phyloP scores from a whole-genome alignment of 2,797 vertebrate species.

The Podarcis siculus region DNA sequence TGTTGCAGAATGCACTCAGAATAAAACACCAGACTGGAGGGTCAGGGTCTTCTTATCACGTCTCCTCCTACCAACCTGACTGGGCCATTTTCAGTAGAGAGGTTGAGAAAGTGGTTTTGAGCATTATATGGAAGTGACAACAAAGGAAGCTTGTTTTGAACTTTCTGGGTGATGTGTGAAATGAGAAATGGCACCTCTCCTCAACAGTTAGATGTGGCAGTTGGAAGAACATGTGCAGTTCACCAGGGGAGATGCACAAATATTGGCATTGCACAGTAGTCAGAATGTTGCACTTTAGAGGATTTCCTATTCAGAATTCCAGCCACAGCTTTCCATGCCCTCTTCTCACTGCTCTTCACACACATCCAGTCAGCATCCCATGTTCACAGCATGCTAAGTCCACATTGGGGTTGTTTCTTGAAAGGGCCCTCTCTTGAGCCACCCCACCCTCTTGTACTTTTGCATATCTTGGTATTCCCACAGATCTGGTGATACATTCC shows the following conservation, averaged over 20 bases:
- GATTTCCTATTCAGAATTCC: background rate
- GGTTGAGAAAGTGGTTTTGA: background rate
- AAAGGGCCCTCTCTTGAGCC: too few species aligned
- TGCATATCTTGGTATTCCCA: background rate
- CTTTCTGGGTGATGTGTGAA: background rate
- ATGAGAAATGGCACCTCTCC: background rate
- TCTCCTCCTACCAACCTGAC: background rate
- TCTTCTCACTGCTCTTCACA: background rate
- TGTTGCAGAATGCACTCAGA: background rate
- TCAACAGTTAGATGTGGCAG: background rate
- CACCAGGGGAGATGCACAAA: too few species aligned
- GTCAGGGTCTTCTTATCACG: background rate
- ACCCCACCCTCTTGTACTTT: background rate
- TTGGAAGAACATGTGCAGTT: background rate
- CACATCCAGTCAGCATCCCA: background rate
- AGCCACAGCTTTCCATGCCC: background rate
- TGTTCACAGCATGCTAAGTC: background rate
- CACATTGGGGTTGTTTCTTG: too few species aligned
- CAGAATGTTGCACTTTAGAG: background rate
- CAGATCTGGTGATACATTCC: background rate
- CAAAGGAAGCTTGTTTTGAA: background rate
- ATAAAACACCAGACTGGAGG: background rate
- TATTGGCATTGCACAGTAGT: background rate
- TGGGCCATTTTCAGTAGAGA: background rate
- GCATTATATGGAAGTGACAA: background rate